A percentile compares a stretch with the other conserved stretches of the same genome.
These are phyloP conservation scores for Thymallus thymallus DNA, from an alignment of 2,113 vertebrate genomes.

Conservation along the genomic window DNA sequence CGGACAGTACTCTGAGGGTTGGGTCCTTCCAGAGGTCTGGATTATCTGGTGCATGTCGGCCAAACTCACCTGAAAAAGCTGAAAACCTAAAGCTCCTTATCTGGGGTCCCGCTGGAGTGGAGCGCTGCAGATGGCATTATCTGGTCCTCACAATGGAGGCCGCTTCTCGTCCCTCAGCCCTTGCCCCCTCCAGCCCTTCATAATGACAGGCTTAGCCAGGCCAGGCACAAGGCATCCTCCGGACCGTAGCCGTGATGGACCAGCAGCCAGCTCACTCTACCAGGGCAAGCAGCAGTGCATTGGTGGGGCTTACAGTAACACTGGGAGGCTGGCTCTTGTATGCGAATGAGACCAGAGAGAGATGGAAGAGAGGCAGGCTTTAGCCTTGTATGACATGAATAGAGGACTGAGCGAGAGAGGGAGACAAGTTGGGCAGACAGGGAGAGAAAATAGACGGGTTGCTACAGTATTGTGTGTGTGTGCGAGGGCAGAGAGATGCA, in stretches of 20 bases:
- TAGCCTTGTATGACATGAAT: background rate
- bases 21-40: slow-evolving; percentile 49
- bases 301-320: background rate
- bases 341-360: background rate
- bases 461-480: background rate
- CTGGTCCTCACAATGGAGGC: slow-evolving; percentile 22
- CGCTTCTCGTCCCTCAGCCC: background rate
- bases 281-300: background rate
- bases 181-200: slow-evolving; percentile 18
- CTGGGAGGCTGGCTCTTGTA: slow-evolving; percentile 2
- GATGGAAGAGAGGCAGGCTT: background rate
- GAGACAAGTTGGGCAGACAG: background rate
- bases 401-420: background rate
- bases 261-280: slow-evolving; percentile 21
- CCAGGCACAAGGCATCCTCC: slow-evolving; percentile 25
- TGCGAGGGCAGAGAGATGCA: background rate
- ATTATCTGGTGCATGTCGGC: slow-evolving; percentile 52
- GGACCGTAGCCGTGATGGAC: slow-evolving; percentile 27
- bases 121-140: slow-evolving; percentile 27
- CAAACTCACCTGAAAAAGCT: slow-evolving; percentile 60
- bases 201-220: slow-evolving; percentile 53
- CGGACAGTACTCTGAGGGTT: slow-evolving; percentile 20
- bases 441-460: background rate
- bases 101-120: slow-evolving; percentile 40
- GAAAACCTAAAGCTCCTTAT: slow-evolving; percentile 58